Evolutionary conservation across 2,888 invertebrate species (phyloP).

Genomic region (Drosophila histrio): DNA sequence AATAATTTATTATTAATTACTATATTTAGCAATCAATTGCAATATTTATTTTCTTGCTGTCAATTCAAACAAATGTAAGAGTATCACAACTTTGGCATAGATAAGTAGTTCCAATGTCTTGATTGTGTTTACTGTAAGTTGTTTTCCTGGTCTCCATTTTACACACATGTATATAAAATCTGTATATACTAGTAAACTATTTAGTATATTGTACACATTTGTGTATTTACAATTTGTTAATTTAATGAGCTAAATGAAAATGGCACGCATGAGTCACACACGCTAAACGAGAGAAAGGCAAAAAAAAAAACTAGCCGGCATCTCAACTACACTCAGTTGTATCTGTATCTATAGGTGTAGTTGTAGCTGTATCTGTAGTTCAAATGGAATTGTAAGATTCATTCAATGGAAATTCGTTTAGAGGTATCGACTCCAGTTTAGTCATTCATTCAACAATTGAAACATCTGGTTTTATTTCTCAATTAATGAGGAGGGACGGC

Average conservation of each 20-base stretch:
- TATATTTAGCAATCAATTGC: background rate
- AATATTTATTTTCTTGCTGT: background rate
- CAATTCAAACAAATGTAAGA: background rate
- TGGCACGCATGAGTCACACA: constrained; percentile 56
- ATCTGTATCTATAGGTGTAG: constrained; percentile 1
- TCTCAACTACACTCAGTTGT: constrained; percentile 10
- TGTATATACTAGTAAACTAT: constrained; percentile 1
- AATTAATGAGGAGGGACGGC: constrained; percentile 8
- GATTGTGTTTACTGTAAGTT: constrained; percentile 9
- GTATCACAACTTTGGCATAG: background rate
- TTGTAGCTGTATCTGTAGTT: background rate
- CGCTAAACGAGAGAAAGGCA: background rate
- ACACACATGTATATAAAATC: background rate
- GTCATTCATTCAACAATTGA: constrained; percentile 50
- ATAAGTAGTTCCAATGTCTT: background rate
- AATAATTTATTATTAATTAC: background rate
- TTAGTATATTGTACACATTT: constrained; percentile 25
- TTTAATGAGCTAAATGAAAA: constrained; percentile 59
- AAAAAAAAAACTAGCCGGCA: constrained; percentile 30
- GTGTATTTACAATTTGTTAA: constrained; percentile 50
- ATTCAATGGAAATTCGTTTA: constrained; percentile 40
- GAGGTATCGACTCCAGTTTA: constrained; percentile 33
- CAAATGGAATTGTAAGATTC: constrained; percentile 3
- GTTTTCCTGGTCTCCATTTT: constrained; percentile 26
- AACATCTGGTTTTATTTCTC: constrained; percentile 43